Evolutionary conservation across 2,888 invertebrate species (phyloP), one percentile per base, ranked within the genome.

Genomic region (Amphipoea lucens): DNA sequence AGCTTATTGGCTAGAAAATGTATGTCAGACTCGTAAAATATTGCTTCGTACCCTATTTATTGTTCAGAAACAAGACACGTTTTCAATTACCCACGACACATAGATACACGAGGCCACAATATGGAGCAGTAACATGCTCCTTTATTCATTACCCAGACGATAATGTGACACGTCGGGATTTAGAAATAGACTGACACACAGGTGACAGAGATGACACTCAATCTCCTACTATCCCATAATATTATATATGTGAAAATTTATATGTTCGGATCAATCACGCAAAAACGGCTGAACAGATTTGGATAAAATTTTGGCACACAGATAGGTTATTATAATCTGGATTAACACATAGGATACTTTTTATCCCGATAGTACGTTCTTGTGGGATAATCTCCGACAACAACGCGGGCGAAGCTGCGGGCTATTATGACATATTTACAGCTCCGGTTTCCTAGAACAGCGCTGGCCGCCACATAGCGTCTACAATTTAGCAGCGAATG

Each of bases 1-100:
- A 67, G 23, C 42, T 62, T 62, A 83, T 29, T 83, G 45, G 17
- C 54, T 45, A 20, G 23, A 68, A 42, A 54, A 62, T 45, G 3
- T 68, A 62, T 82, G 45, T 68, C 40, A 14, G 23, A 2, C 83
- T 68, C 54, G 68, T 81, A 81, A 76, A 76, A 83, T 40, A 71
- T 73, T 79, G 42, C 54, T 60, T 40, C 42, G n/a, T 48, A 51
- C 23, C 4, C 14, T 29, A 60, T 80, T 57, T 54, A 51, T 40
- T 73, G 23, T 76, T 40, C 68, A 83, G 40, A 36, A 40, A 7
- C 63, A 63, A 54, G n/a, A 73, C 85, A 85, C 69, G 80, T 84
- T 73, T 84, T 73, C 72, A 40, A 85, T 82, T 73, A 84, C 85
- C 51, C 36, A 9, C 42, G 20, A 60, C n/a, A 78, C 40, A 54